These are phyloP conservation scores for Empidonax traillii DNA, from an alignment of 2,113 vertebrate genomes.

Conservation along the genomic window DNA sequence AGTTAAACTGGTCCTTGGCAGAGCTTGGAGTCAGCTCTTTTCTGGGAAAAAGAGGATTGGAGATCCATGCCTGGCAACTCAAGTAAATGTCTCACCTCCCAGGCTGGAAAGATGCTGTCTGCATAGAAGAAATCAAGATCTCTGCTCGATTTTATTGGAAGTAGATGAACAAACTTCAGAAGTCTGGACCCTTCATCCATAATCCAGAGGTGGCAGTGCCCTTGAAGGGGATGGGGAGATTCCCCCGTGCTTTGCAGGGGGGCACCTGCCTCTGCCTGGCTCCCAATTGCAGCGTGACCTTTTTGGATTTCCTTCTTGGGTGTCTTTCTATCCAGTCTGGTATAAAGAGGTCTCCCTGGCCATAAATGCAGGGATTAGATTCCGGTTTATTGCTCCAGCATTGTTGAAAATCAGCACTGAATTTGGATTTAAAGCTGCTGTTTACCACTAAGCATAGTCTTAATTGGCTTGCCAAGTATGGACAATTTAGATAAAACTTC, in stretches of 20 bases:
- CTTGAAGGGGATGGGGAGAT: too few species aligned
- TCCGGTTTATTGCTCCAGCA: not conserved
- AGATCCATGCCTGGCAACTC: not conserved
- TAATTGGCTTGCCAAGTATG: not conserved
- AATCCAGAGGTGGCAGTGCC: not conserved
- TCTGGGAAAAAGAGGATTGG: not conserved
- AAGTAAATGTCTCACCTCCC: not conserved
- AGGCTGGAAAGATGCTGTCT: not conserved
- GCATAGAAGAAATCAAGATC: accelerated
- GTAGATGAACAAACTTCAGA: not conserved
- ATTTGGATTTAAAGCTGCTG: not conserved
- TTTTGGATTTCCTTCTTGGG: not conserved
- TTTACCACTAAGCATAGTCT: not conserved
- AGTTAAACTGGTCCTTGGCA: not conserved
- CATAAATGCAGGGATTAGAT: not conserved
- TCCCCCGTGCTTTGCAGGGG: accelerated
- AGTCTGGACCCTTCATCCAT: not conserved
- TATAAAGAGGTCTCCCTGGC: not conserved
- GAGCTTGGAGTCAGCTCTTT: not conserved
- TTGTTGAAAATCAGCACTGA: not conserved
- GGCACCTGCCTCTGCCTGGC: not conserved
- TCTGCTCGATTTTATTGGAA: not conserved
- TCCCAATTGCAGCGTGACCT: accelerated
- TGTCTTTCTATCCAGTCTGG: accelerated
- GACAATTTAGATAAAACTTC: not conserved